A percentile compares a stretch with the other conserved stretches of the same genome.
phyloP scores from a whole-genome alignment of 1,140 invertebrate genomes.

The Euura lappo region DNA sequence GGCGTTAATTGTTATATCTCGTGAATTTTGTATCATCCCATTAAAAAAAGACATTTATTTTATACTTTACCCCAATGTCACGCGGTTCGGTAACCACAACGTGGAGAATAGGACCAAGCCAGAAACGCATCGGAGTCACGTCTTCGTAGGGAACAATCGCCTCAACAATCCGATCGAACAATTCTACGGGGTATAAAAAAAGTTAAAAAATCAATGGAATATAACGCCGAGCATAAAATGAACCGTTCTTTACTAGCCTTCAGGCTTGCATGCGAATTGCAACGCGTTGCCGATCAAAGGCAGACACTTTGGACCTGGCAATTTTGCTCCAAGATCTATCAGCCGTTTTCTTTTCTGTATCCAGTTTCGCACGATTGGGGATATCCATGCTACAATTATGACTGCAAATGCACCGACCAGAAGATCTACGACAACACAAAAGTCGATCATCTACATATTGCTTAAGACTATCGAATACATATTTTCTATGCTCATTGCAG shows the following conservation, averaged over 20 bases:
- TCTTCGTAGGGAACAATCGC: conserved; percentile 23
- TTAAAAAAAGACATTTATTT: not conserved
- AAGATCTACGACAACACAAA: too few relatives aligned
- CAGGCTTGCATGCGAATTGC: conserved; percentile 31
- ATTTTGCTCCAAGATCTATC: conserved; percentile 17
- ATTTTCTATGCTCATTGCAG: too few relatives aligned
- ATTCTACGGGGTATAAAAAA: conserved; percentile 40
- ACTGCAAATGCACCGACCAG: too few relatives aligned
- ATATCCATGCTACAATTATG: too few relatives aligned
- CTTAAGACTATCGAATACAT: too few relatives aligned
- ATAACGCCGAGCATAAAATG: not conserved
- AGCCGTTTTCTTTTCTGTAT: too few relatives aligned
- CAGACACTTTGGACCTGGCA: conserved; percentile 53
- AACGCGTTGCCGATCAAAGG: conserved; percentile 57
- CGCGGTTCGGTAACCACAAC: conserved; percentile 52
- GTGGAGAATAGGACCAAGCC: conserved; percentile 57
- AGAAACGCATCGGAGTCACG: conserved; percentile 49
- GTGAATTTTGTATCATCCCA: too few relatives aligned
- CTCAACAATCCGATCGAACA: conserved; percentile 41
- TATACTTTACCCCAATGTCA: conserved; percentile 52
- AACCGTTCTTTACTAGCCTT: conserved; percentile 17
- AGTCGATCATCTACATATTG: too few relatives aligned
- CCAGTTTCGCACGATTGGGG: too few relatives aligned
- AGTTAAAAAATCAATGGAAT: not conserved
- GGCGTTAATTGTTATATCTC: conserved; percentile 15